Evolutionary conservation across 2,888 invertebrate species (phyloP).

Genomic region (Cephus runcator): DNA sequence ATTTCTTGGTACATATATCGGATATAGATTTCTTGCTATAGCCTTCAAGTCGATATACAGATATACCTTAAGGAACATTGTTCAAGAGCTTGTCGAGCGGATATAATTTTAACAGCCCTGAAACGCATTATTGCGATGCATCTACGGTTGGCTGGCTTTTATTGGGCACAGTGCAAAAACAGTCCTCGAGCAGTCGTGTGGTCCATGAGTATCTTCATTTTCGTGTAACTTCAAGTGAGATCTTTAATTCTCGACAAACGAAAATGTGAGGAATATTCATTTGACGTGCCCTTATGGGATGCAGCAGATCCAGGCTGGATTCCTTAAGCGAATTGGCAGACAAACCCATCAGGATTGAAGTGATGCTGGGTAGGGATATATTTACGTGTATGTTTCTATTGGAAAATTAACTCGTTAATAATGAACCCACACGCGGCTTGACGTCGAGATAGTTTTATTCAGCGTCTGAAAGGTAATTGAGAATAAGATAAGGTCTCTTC

Average conservation of each 20-base stretch:
- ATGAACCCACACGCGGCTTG: neutral
- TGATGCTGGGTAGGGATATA: slow-evolving; percentile 49
- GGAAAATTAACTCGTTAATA: neutral
- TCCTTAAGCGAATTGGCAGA: slow-evolving; percentile 28
- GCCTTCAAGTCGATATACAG: slow-evolving; percentile 13
- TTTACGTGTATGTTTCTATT: neutral
- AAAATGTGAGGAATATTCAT: slow-evolving; percentile 6
- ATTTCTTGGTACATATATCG: neutral
- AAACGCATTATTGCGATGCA: neutral
- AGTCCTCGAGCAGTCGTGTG: neutral
- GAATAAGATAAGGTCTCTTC: neutral
- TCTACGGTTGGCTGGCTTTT: neutral
- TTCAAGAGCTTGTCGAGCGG: slow-evolving; percentile 17
- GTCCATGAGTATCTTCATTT: neutral
- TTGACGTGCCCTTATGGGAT: slow-evolving; percentile 47
- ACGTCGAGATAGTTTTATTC: neutral
- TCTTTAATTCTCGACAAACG: neutral
- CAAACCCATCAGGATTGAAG: slow-evolving; percentile 44
- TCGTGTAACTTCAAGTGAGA: neutral
- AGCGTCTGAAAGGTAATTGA: neutral
- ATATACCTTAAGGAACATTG: slow-evolving; percentile 1
- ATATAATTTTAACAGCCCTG: slow-evolving; percentile 51
- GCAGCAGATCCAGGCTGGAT: slow-evolving; percentile 47
- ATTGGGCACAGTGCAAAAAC: neutral
- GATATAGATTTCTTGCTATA: too few species aligned